Evolutionary conservation across 2,797 vertebrate species (phyloP).

Genomic region (Falco biarmicus): DNA sequence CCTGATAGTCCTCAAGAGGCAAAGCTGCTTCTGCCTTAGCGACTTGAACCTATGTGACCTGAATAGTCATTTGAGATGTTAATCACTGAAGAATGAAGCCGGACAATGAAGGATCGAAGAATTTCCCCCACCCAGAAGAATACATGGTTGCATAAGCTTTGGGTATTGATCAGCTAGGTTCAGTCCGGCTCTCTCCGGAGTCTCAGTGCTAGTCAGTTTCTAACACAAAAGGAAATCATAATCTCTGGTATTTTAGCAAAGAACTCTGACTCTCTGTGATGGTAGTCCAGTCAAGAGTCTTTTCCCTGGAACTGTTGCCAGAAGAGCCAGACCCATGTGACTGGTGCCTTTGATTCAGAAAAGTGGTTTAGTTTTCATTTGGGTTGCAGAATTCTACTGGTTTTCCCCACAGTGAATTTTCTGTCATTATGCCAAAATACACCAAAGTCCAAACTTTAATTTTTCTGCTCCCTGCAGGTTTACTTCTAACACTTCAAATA

Average conservation of each 20-base stretch:
- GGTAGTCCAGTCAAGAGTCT: neutral
- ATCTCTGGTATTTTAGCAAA: neutral
- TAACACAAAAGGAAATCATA: neutral
- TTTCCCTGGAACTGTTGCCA: neutral
- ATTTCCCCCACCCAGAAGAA: slow-evolving; percentile 17
- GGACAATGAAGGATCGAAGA: slow-evolving; percentile 46
- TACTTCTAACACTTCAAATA: neutral
- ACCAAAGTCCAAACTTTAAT: neutral
- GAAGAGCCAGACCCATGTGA: neutral
- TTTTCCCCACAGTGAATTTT: neutral
- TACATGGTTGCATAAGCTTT: neutral
- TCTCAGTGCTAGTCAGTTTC: neutral
- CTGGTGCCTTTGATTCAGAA: neutral
- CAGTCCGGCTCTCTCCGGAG: neutral
- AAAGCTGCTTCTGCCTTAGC: slow-evolving; percentile 34
- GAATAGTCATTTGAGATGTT: slow-evolving; percentile 58
- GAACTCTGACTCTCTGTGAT: neutral
- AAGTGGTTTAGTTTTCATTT: neutral
- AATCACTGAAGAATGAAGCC: slow-evolving; percentile 61
- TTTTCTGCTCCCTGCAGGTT: neutral
- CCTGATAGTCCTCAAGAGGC: slow-evolving; percentile 10
- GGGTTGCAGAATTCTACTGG: neutral
- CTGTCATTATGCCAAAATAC: neutral
- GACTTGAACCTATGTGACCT: slow-evolving; percentile 52
- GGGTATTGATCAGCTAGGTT: slow-evolving; percentile 8